These are phyloP conservation scores for Teleogryllus oceanicus DNA, from an alignment of 2,888 invertebrate genomes.

Conservation along the genomic window DNA sequence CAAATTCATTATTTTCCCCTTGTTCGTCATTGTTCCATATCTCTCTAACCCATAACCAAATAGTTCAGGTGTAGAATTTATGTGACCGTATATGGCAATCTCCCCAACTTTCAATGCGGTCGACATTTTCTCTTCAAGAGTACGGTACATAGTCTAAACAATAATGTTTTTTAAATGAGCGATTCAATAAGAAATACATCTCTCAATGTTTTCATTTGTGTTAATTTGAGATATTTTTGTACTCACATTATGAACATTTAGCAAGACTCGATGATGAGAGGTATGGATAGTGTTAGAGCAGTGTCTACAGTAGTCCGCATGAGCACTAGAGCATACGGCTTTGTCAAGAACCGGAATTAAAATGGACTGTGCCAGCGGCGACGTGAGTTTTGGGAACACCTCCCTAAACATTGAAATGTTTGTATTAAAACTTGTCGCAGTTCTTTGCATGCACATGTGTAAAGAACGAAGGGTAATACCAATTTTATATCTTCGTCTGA, in stretches of 20 bases:
- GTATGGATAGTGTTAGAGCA: background rate
- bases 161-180: too few relatives aligned
- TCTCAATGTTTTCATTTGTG: too few relatives aligned
- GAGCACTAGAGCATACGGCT: background rate
- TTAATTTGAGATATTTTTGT: background rate
- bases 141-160: background rate
- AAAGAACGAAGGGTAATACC: too few relatives aligned
- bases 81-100: constrained; percentile 60
- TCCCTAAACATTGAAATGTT: constrained; percentile 47
- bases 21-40: constrained; percentile 44
- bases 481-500: too few relatives aligned
- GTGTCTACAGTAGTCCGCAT: background rate
- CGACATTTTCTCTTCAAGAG: constrained; percentile 47
- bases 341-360: constrained; percentile 12
- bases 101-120: constrained; percentile 55
- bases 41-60: constrained; percentile 51
- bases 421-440: too few relatives aligned
- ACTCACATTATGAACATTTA: constrained; percentile 46
- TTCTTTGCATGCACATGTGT: too few relatives aligned
- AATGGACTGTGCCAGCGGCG: constrained; percentile 53
- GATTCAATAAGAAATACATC: too few relatives aligned
- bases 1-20: background rate
- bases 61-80: constrained; percentile 56
- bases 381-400: constrained; percentile 62
- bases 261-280: constrained; percentile 45